Evolutionary conservation across 2,888 invertebrate genomes (phyloP).

Genomic region (Stenurella melanura): DNA sequence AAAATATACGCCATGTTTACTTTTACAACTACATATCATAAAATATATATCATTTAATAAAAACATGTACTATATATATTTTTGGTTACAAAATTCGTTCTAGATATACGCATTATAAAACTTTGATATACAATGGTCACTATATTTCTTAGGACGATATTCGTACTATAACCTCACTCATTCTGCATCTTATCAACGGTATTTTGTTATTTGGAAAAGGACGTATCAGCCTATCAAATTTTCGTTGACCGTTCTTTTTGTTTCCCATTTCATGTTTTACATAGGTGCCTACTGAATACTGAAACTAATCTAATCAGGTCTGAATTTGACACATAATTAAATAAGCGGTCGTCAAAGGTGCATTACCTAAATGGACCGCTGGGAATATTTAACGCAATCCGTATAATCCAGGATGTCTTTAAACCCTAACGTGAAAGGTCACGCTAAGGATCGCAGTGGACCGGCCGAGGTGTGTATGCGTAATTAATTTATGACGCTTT

Average conservation of each 20-base stretch:
- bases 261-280: too few species aligned
- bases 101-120: conserved; percentile 19
- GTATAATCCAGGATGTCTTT: background rate
- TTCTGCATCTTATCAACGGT: too few species aligned
- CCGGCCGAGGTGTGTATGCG: background rate
- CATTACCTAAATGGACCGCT: too few species aligned
- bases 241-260: too few species aligned
- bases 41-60: conserved; percentile 15
- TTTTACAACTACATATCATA: conserved; percentile 22
- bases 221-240: too few species aligned
- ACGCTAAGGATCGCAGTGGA: background rate
- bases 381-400: too few species aligned
- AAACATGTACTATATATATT: conserved; percentile 13
- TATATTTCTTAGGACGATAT: background rate
- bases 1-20: conserved; percentile 32
- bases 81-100: conserved; percentile 1
- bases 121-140: background rate
- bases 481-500: background rate
- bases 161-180: background rate
- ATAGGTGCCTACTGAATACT: too few species aligned
- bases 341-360: too few species aligned
- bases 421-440: background rate
- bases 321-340: too few species aligned
- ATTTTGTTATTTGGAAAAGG: too few species aligned
- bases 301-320: too few species aligned